Percentiles rank a stretch among this genome's conserved stretches.
Evolutionary conservation across 2,113 vertebrate species (phyloP).

Genomic region (Xerus inauris): DNA sequence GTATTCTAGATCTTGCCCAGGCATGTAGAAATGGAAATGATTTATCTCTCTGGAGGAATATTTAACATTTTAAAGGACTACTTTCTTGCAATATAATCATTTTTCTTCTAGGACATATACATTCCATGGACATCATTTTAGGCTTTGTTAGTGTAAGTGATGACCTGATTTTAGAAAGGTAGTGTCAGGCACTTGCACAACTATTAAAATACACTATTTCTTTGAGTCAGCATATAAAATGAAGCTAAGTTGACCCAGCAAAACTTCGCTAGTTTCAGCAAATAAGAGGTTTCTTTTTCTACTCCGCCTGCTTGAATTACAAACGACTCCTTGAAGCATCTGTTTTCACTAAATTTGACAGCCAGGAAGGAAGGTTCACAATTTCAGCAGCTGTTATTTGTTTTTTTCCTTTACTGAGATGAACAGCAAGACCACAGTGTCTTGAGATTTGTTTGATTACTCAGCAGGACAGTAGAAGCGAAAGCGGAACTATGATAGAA

Average conservation of each 20-base stretch:
- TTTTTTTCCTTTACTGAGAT: slow-evolving; percentile 66
- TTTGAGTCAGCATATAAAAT: not conserved
- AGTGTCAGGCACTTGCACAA: not conserved
- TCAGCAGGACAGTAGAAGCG: slow-evolving; percentile 77
- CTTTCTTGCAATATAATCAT: not conserved
- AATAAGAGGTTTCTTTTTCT: slow-evolving; percentile 71
- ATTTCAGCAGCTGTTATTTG: slow-evolving; percentile 80
- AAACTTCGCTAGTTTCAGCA: slow-evolving; percentile 68
- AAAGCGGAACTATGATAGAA: slow-evolving; percentile 63
- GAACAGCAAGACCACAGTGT: slow-evolving; percentile 73
- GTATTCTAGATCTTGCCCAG: not conserved
- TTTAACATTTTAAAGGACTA: slow-evolving; percentile 27
- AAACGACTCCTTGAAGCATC: slow-evolving; percentile 76
- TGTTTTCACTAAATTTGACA: slow-evolving; percentile 82
- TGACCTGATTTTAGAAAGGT: not conserved
- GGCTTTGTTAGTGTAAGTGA: not conserved
- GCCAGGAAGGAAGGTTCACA: slow-evolving; percentile 73
- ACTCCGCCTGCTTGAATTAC: slow-evolving; percentile 72
- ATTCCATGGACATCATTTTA: not conserved
- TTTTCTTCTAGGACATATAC: not conserved
- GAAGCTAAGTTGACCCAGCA: slow-evolving; percentile 38
- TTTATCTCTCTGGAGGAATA: not conserved
- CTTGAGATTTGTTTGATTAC: slow-evolving; percentile 79
- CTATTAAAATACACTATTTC: not conserved
- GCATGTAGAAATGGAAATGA: not conserved